phyloP scores from a whole-genome alignment of 2,797 vertebrate species.

The Miichthys miiuy region DNA sequence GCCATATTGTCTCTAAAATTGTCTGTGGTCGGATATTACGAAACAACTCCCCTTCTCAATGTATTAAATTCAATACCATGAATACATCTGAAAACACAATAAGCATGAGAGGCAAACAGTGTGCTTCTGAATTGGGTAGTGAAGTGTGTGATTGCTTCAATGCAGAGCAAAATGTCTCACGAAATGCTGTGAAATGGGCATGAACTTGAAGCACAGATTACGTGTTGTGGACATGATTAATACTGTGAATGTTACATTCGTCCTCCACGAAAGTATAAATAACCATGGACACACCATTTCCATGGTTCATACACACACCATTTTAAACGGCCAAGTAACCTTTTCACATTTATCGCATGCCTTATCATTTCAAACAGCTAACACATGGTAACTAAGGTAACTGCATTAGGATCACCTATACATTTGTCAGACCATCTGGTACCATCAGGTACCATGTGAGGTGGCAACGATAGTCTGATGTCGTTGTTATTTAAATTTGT shows the following conservation, averaged over 20 bases:
- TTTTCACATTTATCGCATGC: not conserved
- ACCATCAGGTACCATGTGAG: too few relatives aligned
- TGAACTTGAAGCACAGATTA: constrained; percentile 7
- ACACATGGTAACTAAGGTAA: not conserved
- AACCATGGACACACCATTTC: constrained; percentile 8
- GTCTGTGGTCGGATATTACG: not conserved
- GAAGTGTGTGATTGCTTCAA: constrained; percentile 22
- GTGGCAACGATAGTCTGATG: too few relatives aligned
- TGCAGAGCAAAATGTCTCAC: constrained; percentile 6
- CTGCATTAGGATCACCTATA: not conserved
- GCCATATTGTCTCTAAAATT: not conserved
- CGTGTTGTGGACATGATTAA: constrained; percentile 14
- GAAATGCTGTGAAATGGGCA: constrained; percentile 21
- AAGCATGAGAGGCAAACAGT: not conserved
- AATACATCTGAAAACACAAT: constrained; percentile 3
- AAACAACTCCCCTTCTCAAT: not conserved
- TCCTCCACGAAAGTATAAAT: constrained; percentile 12
- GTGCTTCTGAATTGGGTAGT: not conserved
- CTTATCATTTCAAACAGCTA: not conserved
- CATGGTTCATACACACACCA: not conserved
- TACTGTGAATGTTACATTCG: not conserved
- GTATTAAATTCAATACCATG: constrained; percentile 3
- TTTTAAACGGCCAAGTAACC: constrained; percentile 5
- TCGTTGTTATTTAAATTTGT: too few relatives aligned
- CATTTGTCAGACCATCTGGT: not conserved